These are phyloP conservation scores for Ailuropoda melanoleuca DNA, from an alignment of 2,113 vertebrate genomes.

Conservation along the genomic window DNA sequence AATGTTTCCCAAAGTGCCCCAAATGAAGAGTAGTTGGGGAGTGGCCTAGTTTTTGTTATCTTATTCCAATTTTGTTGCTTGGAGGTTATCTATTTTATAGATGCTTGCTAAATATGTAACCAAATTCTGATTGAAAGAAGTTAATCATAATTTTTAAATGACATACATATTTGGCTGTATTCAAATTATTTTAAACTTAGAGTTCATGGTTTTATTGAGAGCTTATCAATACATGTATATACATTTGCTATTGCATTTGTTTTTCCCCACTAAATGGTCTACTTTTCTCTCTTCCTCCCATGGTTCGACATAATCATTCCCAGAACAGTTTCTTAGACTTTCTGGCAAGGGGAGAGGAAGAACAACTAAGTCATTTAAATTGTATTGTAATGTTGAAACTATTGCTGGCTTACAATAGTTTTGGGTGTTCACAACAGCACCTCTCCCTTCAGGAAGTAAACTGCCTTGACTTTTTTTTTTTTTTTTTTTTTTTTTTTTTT, in stretches of 20 bases:
- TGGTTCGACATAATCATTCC: neutral
- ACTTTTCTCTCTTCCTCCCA: neutral
- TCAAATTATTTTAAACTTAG: neutral
- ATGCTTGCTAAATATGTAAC: neutral
- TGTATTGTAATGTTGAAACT: neutral
- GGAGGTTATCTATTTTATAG: neutral
- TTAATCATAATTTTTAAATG: neutral
- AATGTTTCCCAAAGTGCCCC: slow-evolving; percentile 61
- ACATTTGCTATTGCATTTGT: neutral
- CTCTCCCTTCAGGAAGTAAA: neutral
- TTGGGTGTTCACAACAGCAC: neutral
- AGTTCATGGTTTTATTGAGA: neutral
- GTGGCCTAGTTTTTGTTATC: neutral
- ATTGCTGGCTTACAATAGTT: neutral
- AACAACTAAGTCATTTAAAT: neutral
- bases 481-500: neutral
- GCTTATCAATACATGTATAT: neutral
- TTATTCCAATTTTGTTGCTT: neutral
- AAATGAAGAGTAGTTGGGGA: slow-evolving; percentile 30
- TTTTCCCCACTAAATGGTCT: neutral
- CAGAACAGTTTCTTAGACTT: neutral
- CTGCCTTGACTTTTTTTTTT: neutral
- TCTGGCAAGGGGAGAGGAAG: neutral
- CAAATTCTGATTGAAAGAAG: neutral
- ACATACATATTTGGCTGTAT: neutral